Evolutionary conservation across 2,113 vertebrate species (phyloP).

Genomic region (Beaufortia kweichowensis): DNA sequence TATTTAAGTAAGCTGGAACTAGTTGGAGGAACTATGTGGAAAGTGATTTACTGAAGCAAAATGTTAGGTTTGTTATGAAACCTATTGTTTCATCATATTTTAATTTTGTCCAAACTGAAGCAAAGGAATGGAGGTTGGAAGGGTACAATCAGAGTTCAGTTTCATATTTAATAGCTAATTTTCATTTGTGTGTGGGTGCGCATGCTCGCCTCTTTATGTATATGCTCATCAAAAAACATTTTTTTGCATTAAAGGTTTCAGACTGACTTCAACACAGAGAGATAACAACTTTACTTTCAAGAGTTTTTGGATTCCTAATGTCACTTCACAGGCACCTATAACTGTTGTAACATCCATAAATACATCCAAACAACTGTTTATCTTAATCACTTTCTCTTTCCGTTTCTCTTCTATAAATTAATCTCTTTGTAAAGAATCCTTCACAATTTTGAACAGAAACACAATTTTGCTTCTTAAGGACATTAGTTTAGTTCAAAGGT

Average conservation of each 20-base stretch:
- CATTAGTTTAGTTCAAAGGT: no score
- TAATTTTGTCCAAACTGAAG: no score
- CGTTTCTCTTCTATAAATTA: background rate
- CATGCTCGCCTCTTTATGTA: background rate
- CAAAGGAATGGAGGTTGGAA: no score
- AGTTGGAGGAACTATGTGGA: no score
- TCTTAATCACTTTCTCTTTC: background rate
- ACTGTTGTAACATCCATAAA: no score
- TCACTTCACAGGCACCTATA: background rate
- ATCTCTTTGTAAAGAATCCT: conserved; percentile 1
- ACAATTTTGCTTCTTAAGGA: background rate
- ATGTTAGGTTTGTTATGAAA: no score
- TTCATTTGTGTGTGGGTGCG: background rate
- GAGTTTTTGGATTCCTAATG: background rate
- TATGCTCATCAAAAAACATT: conserved; percentile 7
- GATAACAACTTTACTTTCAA: no score
- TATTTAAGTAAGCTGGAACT: background rate
- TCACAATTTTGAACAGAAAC: conserved; percentile 15
- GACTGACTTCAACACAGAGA: no score
- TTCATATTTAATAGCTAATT: background rate
- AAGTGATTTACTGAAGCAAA: no score
- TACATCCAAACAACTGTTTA: background rate
- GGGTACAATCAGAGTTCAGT: background rate
- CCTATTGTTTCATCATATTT: no score
- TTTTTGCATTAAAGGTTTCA: conserved; percentile 9